A percentile compares a stretch with the other conserved stretches of the same genome.
These are phyloP conservation scores for Podarcis cretensis DNA, from an alignment of 2,113 vertebrate genomes.

Conservation along the genomic window DNA sequence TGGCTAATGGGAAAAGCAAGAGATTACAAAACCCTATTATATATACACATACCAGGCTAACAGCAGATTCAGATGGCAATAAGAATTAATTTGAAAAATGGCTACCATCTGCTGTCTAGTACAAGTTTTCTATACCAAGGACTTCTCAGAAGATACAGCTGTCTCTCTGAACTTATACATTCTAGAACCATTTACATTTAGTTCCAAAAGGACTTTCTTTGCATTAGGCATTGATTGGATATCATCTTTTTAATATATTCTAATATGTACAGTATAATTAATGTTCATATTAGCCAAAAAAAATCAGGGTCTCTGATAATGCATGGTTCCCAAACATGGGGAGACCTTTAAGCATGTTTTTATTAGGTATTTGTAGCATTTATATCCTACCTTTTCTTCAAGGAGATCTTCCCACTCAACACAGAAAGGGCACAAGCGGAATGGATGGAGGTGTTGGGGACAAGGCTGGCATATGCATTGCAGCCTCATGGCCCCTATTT, in stretches of 20 bases:
- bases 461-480: too few relatives aligned
- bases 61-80: background rate
- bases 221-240: background rate
- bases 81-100: conserved; percentile 8
- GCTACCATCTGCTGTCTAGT: background rate
- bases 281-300: background rate
- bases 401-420: too few relatives aligned
- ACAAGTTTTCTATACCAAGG: background rate
- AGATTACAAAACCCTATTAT: background rate
- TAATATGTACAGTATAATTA: background rate
- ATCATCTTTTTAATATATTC: background rate
- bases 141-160: background rate
- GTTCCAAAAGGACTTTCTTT: background rate
- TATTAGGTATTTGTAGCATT: too few relatives aligned
- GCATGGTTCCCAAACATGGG: too few relatives aligned
- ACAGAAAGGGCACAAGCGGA: too few relatives aligned
- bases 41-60: background rate
- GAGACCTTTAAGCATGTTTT: too few relatives aligned
- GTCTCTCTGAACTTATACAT: background rate
- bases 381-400: too few relatives aligned
- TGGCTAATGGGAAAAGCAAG: background rate
- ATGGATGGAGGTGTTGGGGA: too few relatives aligned
- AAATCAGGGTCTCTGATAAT: too few relatives aligned
- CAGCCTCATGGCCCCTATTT: too few relatives aligned
- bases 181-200: background rate